Evolutionary conservation across 2,888 invertebrate genomes (phyloP).

Genomic region (Steinernema scapterisci): DNA sequence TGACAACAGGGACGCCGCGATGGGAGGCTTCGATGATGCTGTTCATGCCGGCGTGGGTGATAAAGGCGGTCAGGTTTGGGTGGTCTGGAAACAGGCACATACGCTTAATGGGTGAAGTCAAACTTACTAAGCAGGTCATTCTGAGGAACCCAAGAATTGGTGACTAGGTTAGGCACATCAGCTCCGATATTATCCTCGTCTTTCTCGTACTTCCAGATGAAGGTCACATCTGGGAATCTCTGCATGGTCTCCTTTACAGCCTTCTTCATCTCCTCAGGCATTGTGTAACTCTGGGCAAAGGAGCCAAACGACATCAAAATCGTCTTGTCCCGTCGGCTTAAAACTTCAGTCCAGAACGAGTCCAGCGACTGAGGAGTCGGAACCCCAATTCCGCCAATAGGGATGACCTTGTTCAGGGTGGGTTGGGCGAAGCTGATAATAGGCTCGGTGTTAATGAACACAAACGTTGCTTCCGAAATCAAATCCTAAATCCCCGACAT

Average conservation of each 20-base stretch:
- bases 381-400: neutral
- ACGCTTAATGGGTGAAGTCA: neutral
- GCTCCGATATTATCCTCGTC: neutral
- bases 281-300: conserved; percentile 2
- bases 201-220: conserved; percentile 24
- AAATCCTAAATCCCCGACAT: no score
- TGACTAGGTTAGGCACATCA: conserved; percentile 1
- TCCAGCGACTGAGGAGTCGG: neutral
- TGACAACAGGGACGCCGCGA: conserved; percentile 68
- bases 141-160: neutral
- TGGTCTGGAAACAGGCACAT: neutral
- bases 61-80: conserved; percentile 70
- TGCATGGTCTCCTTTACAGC: neutral
- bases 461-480: neutral
- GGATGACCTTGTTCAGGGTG: neutral
- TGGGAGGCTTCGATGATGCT: conserved; percentile 75
- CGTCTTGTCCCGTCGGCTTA: neutral
- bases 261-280: conserved; percentile 17
- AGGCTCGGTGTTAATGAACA: neutral
- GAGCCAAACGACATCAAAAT: conserved; percentile 18
- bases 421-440: neutral
- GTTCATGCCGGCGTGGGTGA: conserved; percentile 78
- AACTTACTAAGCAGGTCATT: conserved; percentile 4
- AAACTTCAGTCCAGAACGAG: neutral
- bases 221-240: conserved; percentile 12